phyloP scores from a whole-genome alignment of 2,797 vertebrate species.

The Gorsachius magnificus region DNA sequence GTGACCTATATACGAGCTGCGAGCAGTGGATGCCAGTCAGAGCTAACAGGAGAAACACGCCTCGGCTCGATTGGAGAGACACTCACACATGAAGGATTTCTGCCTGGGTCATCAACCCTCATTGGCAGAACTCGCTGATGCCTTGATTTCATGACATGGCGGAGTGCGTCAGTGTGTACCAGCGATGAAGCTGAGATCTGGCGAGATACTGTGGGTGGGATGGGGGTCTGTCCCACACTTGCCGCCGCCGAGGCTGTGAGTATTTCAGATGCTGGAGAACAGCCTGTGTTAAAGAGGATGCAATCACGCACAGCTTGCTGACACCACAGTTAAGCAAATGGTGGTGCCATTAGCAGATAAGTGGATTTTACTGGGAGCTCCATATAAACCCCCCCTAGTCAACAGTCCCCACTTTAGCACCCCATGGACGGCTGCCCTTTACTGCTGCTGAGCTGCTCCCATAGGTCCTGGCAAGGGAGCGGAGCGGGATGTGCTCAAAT shows the following conservation, averaged over 20 bases:
- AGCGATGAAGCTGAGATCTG: background rate
- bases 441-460: background rate
- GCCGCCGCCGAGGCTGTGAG: background rate
- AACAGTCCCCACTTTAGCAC: background rate
- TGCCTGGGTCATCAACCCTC: background rate
- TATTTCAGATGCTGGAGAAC: background rate
- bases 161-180: accelerated
- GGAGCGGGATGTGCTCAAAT: background rate
- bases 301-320: background rate
- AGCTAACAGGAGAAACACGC: background rate
- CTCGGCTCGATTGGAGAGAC: background rate
- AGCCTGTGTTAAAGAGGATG: background rate
- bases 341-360: background rate
- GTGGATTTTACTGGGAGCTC: background rate
- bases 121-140: background rate
- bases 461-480: background rate
- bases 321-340: background rate
- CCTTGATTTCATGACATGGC: background rate
- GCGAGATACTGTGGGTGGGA: background rate
- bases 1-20: background rate
- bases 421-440: background rate
- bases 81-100: background rate
- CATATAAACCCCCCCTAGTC: background rate
- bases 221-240: background rate
- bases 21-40: background rate